A percentile compares a stretch with the other conserved stretches of the same genome.
Conservation (phyloP, 2,888 invertebrate genomes). For the Phengaris alcon region DNA sequence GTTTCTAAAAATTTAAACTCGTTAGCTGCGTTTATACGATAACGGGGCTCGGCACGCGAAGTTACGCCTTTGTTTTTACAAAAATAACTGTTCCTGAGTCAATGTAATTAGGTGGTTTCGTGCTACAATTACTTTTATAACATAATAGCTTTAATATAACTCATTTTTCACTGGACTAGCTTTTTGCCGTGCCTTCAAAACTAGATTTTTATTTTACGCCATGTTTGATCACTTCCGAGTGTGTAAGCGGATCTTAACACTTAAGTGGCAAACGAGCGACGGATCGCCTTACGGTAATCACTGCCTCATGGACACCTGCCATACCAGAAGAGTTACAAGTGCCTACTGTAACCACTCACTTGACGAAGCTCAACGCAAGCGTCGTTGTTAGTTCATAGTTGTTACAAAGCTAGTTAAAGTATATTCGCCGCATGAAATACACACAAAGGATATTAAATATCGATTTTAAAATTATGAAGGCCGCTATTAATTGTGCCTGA, state of each 20-base stretch:
- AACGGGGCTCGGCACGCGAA: conserved; percentile 23
- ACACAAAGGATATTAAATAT: conserved; percentile 1
- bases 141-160: conserved; percentile 23
- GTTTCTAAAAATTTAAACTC: conserved; percentile 20
- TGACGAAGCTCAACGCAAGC: no score
- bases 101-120: conserved; percentile 29
- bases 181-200: not conserved
- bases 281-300: no score
- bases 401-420: not conserved
- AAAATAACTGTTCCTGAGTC: conserved; percentile 27
- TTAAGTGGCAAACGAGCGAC: no score
- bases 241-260: no score
- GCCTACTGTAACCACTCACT: no score
- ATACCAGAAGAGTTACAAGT: no score
- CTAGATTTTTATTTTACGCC: no score
- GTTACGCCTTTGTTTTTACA: conserved; percentile 20
- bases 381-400: no score
- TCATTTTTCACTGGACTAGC: conserved; percentile 9
- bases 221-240: no score
- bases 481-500: not conserved
- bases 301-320: no score
- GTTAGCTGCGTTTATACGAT: conserved; percentile 21
- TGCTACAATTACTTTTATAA: conserved; percentile 7
- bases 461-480: not conserved
- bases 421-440: conserved; percentile 7